These are phyloP conservation scores for Vidua chalybeata DNA, from an alignment of 2,113 vertebrate species.

Conservation along the genomic window DNA sequence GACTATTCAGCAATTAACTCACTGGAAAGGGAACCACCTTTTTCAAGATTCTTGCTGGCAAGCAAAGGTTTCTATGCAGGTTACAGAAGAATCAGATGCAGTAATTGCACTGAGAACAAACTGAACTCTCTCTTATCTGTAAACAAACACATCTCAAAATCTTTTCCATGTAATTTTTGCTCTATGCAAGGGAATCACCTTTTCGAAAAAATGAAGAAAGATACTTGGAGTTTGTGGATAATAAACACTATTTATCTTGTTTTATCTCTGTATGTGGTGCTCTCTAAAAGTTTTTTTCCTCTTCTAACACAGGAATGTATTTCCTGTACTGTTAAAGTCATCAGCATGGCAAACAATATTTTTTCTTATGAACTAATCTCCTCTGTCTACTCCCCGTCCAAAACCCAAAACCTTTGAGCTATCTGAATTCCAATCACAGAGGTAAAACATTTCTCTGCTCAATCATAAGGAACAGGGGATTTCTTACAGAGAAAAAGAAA, in stretches of 20 bases:
- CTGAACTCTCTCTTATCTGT: background rate
- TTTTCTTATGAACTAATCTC: background rate
- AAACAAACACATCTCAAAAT: background rate
- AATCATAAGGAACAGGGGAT: background rate
- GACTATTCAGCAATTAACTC: background rate
- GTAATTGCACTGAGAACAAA: background rate
- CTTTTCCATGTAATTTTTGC: background rate
- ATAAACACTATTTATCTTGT: background rate
- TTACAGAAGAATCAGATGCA: background rate
- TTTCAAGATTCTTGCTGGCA: background rate
- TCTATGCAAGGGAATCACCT: background rate
- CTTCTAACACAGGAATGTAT: background rate
- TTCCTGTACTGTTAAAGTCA: background rate
- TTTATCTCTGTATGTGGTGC: background rate
- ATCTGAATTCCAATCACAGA: background rate
- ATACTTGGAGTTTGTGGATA: background rate
- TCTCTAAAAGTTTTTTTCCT: background rate
- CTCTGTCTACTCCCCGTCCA: background rate
- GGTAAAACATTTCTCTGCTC: background rate
- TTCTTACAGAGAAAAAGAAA: background rate
- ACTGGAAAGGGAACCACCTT: background rate
- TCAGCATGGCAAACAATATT: background rate
- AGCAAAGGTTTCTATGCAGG: background rate
- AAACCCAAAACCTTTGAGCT: background rate
- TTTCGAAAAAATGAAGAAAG: background rate